Conservation (phyloP, 2,888 invertebrate genomes). For the Alloplasta piceator region DNA sequence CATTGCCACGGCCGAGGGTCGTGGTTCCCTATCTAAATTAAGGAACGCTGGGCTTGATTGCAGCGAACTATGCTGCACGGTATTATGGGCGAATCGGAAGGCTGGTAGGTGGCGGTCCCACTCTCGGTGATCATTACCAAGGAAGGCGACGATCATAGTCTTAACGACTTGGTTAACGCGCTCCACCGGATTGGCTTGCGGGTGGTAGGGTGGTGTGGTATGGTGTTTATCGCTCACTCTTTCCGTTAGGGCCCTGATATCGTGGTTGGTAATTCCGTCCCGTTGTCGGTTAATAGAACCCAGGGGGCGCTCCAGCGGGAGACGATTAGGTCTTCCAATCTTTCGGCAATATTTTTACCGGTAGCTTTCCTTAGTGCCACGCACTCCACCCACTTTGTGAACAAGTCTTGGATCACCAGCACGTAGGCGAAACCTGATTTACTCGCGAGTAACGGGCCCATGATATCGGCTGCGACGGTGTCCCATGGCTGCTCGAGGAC, state of each 20-base stretch:
- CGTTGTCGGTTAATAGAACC: constrained; percentile 46
- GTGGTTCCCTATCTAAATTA: too few species aligned
- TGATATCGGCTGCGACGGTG: constrained; percentile 26
- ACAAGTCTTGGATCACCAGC: too few species aligned
- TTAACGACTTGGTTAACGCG: constrained; percentile 39
- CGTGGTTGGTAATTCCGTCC: constrained; percentile 38
- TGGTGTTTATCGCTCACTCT: background rate
- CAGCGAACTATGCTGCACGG: too few species aligned
- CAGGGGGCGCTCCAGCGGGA: constrained; percentile 38
- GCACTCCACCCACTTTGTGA: constrained; percentile 63
- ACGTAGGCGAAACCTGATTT: background rate
- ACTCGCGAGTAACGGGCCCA: constrained; percentile 36
- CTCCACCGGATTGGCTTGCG: constrained; percentile 52
- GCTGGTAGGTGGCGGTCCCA: too few species aligned
- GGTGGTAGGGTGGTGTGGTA: constrained; percentile 39
- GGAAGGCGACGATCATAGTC: constrained; percentile 21
- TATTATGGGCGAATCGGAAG: too few species aligned
- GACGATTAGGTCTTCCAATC: constrained; percentile 48
- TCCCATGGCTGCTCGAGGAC: constrained; percentile 26
- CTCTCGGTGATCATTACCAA: constrained; percentile 1
- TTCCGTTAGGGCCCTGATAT: background rate
- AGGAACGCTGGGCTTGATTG: too few species aligned
- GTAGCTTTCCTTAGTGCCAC: constrained; percentile 58
- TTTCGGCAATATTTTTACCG: constrained; percentile 33
- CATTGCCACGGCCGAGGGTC: too few species aligned